phyloP scores from a whole-genome alignment of 1,140 invertebrate species.

The Eueides isabella region DNA sequence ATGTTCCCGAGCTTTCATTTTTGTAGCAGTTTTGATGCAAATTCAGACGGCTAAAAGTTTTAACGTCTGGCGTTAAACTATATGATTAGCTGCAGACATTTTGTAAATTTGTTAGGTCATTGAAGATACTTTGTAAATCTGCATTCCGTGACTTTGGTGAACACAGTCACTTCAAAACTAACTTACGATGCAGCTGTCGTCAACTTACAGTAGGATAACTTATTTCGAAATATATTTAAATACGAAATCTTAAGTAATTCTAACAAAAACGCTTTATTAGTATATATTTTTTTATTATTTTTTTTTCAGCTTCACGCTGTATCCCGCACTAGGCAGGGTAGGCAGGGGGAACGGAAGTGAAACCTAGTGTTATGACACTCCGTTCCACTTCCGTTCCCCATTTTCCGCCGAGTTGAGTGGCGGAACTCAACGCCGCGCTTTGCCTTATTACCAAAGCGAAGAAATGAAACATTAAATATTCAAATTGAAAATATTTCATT shows the following conservation, averaged over 20 bases:
- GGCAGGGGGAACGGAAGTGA: too few relatives aligned
- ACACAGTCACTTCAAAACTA: constrained; percentile 48
- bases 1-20: not conserved
- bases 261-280: constrained; percentile 65
- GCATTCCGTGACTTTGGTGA: constrained; percentile 40
- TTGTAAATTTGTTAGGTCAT: constrained; percentile 17
- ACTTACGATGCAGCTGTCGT: constrained; percentile 65
- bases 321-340: too few relatives aligned
- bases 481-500: too few relatives aligned
- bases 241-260: constrained; percentile 56
- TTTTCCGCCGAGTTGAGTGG: too few relatives aligned
- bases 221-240: constrained; percentile 64
- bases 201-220: constrained; percentile 67
- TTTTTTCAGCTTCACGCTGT: constrained; percentile 48
- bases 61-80: not conserved
- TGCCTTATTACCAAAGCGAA: too few relatives aligned
- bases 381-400: too few relatives aligned
- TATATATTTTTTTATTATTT: constrained; percentile 55
- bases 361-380: too few relatives aligned
- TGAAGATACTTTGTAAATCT: constrained; percentile 32
- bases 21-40: not conserved
- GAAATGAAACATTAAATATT: too few relatives aligned
- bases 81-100: constrained; percentile 17
- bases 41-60: not conserved
- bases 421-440: too few relatives aligned